Conservation (phyloP, 2,888 invertebrate species). For the Coenonympha glycerion region DNA sequence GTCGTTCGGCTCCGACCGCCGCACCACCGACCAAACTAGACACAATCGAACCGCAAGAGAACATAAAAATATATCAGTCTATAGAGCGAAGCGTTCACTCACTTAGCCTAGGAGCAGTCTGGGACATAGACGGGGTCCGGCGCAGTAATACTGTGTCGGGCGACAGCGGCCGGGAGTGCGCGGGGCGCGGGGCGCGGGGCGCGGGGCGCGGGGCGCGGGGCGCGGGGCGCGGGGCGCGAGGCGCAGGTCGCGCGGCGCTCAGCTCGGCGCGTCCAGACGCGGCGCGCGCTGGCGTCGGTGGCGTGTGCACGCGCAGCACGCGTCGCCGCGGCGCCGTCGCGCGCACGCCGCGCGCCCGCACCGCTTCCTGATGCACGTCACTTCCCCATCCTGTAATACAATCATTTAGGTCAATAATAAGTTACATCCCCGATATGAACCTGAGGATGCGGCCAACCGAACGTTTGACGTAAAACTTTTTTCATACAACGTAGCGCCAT, state of each 20-base stretch:
- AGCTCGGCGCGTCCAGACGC: slow-evolving; percentile 42
- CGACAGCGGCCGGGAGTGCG: slow-evolving; percentile 5
- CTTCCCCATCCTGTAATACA: slow-evolving; percentile 82
- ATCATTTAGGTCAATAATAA: too few species aligned
- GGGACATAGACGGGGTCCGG: slow-evolving; percentile 35
- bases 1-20: slow-evolving; percentile 54
- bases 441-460: too few species aligned
- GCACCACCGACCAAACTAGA: slow-evolving; percentile 50
- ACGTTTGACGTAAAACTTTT: too few species aligned
- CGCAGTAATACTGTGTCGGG: slow-evolving; percentile 16
- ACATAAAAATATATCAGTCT: slow-evolving; percentile 72
- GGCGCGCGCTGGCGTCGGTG: slow-evolving; percentile 60
- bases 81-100: slow-evolving; percentile 64
- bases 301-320: slow-evolving; percentile 78
- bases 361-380: slow-evolving; percentile 87
- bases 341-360: slow-evolving; percentile 84
- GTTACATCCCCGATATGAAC: too few species aligned
- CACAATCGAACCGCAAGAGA: slow-evolving; percentile 67
- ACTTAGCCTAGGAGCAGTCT: slow-evolving; percentile 68
- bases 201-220: slow-evolving; percentile 39
- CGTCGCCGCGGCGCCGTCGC: slow-evolving; percentile 69
- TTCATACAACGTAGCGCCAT: too few species aligned
- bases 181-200: slow-evolving; percentile 14
- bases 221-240: slow-evolving; percentile 32
- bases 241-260: slow-evolving; percentile 48